Conservation (phyloP, 2,888 invertebrate genomes). For the Caenorhabditis japonica region DNA sequence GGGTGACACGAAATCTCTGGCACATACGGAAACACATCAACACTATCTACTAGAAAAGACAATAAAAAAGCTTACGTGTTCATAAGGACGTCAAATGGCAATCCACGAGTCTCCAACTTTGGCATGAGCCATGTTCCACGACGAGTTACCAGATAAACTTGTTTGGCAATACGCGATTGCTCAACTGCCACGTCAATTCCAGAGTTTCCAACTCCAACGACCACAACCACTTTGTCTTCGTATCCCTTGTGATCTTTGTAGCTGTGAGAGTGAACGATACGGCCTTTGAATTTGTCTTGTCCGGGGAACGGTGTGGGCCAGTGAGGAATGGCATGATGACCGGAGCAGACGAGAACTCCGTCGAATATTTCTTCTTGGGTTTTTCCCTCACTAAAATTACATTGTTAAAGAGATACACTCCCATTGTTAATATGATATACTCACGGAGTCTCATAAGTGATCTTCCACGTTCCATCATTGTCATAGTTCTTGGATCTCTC, state of each 20-base stretch:
- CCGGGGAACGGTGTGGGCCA: constrained; percentile 75
- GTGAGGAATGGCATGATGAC: constrained; percentile 79
- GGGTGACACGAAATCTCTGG: no score
- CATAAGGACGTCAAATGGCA: constrained; percentile 64
- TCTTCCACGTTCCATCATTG: constrained; percentile 77
- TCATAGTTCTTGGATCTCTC: constrained; percentile 74
- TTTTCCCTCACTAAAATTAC: constrained; percentile 52
- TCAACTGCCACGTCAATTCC: constrained; percentile 80
- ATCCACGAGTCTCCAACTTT: constrained; percentile 77
- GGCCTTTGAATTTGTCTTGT: constrained; percentile 66
- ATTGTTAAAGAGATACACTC: not conserved
- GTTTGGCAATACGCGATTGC: constrained; percentile 77
- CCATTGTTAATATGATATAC: not conserved
- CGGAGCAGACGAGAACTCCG: constrained; percentile 80
- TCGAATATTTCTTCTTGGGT: constrained; percentile 77
- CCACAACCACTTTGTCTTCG: constrained; percentile 78
- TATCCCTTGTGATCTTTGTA: constrained; percentile 76
- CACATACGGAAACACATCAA: no score
- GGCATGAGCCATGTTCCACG: constrained; percentile 80
- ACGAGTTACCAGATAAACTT: constrained; percentile 79
- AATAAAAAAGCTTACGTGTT: constrained; percentile 40
- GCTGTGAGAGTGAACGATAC: constrained; percentile 74
- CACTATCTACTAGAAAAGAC: not conserved
- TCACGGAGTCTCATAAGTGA: constrained; percentile 63
- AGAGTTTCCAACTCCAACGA: constrained; percentile 79